Percentiles rank a stretch among this genome's conserved stretches.
phyloP scores from a whole-genome alignment of 2,113 vertebrate species.

The Pachycephala philippinensis region DNA sequence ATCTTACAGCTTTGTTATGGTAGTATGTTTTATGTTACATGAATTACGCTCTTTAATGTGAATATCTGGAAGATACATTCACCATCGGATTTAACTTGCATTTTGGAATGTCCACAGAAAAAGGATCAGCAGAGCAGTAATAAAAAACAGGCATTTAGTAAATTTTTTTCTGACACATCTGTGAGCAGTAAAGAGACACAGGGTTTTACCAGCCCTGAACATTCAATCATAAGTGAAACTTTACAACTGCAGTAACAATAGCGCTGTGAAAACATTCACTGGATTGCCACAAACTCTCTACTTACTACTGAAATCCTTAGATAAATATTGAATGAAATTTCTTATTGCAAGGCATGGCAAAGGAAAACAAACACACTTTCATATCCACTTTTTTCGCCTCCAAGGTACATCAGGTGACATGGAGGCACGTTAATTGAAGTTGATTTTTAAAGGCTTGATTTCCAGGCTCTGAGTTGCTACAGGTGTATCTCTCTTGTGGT shows the following conservation, averaged over 20 bases:
- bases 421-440: conserved; percentile 32
- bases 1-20: conserved; percentile 40
- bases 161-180: conserved; percentile 65
- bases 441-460: conserved; percentile 50
- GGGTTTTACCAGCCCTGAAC: conserved; percentile 49
- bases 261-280: conserved; percentile 62
- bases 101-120: conserved; percentile 55
- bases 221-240: conserved; percentile 57
- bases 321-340: conserved; percentile 69
- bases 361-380: conserved; percentile 66
- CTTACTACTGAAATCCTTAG: conserved; percentile 67
- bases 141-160: conserved; percentile 58
- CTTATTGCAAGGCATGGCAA: conserved; percentile 61
- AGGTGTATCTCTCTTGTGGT: conserved; percentile 56
- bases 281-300: conserved; percentile 62
- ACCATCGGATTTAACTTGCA: conserved; percentile 1
- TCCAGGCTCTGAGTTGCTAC: conserved; percentile 49
- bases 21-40: conserved; percentile 53
- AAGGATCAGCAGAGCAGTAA: conserved; percentile 44
- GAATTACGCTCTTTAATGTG: conserved; percentile 49
- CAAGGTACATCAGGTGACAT: conserved; percentile 22
- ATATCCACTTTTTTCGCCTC: conserved; percentile 42
- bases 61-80: conserved; percentile 63
- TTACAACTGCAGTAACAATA: conserved; percentile 62
- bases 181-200: conserved; percentile 60